phyloP scores from a whole-genome alignment of 2,113 vertebrate genomes.

The Marmota monax region DNA sequence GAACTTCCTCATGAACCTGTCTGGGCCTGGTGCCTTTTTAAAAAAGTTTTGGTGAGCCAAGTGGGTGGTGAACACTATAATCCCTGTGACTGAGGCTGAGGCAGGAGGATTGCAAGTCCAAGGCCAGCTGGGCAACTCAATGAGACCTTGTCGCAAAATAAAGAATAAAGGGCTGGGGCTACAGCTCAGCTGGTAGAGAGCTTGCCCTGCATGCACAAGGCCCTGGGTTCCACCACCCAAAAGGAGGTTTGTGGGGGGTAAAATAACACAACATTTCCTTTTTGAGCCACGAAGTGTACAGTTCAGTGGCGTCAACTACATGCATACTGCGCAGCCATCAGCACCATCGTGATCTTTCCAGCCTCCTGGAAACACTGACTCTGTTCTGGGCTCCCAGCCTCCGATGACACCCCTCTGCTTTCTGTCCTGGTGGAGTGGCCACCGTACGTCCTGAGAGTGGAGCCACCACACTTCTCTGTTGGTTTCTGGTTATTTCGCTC shows the following conservation, averaged over 20 bases:
- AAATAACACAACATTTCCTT: background rate
- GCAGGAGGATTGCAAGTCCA: no score
- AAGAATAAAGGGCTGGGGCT: background rate
- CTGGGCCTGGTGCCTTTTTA: background rate
- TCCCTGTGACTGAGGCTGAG: no score
- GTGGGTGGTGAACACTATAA: no score
- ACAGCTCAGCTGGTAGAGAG: background rate
- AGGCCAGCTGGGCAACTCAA: no score
- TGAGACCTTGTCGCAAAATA: no score
- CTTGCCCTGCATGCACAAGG: background rate
- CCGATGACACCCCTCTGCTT: accelerated
- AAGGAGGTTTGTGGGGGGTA: background rate
- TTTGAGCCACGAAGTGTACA: background rate
- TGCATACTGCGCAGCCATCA: no score
- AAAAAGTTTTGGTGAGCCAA: background rate
- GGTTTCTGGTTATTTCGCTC: background rate
- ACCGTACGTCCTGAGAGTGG: accelerated
- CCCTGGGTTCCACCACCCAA: background rate
- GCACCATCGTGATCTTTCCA: no score
- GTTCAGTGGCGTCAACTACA: background rate
- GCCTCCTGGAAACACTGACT: no score
- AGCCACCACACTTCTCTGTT: no score
- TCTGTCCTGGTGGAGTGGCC: no score
- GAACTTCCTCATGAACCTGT: background rate
- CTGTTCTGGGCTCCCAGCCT: accelerated